Conservation (phyloP, 2,797 vertebrate species). For the Caiman crocodilus region DNA sequence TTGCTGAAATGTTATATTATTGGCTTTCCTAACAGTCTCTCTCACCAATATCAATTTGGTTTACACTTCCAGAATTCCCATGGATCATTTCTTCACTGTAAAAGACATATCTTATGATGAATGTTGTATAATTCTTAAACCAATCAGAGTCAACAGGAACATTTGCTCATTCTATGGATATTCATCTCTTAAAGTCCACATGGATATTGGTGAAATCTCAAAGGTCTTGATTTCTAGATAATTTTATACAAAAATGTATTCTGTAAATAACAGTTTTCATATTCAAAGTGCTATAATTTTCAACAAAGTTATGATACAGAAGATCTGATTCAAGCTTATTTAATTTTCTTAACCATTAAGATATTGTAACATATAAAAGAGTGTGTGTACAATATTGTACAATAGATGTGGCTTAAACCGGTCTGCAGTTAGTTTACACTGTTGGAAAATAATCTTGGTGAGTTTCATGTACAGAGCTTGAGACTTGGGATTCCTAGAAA, state of each 20-base stretch:
- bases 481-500: neutral
- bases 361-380: neutral
- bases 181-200: neutral
- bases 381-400: neutral
- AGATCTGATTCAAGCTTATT: neutral
- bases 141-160: neutral
- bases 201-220: neutral
- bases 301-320: neutral
- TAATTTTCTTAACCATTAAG: neutral
- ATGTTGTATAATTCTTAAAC: neutral
- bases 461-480: neutral
- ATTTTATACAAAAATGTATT: neutral
- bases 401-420: neutral
- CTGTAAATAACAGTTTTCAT: neutral
- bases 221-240: neutral
- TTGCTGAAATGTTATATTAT: conserved; percentile 44
- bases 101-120: neutral
- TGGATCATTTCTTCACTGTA: neutral
- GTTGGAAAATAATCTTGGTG: no score
- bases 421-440: no score
- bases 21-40: conserved; percentile 22
- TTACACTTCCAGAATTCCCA: conserved; percentile 30
- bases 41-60: conserved; percentile 15
- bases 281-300: neutral
- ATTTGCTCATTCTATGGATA: neutral